phyloP scores from a whole-genome alignment of 2,888 invertebrate species.

The Stenichneumon culpator region DNA sequence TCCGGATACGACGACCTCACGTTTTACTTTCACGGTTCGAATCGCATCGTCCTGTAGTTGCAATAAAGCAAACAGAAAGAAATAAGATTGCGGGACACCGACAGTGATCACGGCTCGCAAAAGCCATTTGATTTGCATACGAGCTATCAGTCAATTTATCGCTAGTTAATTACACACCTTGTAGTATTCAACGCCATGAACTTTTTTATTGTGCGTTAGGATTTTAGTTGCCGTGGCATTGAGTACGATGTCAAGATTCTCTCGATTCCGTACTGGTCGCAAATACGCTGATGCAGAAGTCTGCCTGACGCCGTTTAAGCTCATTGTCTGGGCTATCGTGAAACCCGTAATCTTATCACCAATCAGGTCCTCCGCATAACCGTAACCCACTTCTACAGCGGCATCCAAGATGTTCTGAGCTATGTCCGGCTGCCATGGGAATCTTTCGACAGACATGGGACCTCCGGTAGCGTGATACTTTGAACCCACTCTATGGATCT shows the following conservation, averaged over 20 bases:
- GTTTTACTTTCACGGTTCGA: conserved; percentile 69
- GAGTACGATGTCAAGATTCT: conserved; percentile 88
- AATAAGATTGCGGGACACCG: neutral
- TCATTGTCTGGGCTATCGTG: conserved; percentile 88
- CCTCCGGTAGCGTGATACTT: conserved; percentile 88
- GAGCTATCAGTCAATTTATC: neutral
- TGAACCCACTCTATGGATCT: conserved; percentile 87
- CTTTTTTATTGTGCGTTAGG: conserved; percentile 86
- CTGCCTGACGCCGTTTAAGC: conserved; percentile 88
- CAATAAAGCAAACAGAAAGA: neutral
- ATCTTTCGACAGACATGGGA: conserved; percentile 87
- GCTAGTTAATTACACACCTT: conserved; percentile 78
- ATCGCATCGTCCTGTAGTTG: conserved; percentile 70
- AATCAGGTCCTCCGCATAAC: conserved; percentile 88
- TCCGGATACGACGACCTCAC: conserved; percentile 87
- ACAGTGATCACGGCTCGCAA: neutral
- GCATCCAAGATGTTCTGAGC: conserved; percentile 88
- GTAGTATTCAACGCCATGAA: conserved; percentile 87
- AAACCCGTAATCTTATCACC: conserved; percentile 88
- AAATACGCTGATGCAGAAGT: conserved; percentile 88
- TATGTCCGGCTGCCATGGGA: conserved; percentile 88
- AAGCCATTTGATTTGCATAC: neutral
- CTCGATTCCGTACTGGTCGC: conserved; percentile 86
- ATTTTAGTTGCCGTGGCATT: conserved; percentile 88
- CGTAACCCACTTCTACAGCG: conserved; percentile 88